Evolutionary conservation across 1,140 invertebrate species (phyloP), one percentile per base, ranked within the genome.

Genomic region (Aradophagus sp.): DNA sequence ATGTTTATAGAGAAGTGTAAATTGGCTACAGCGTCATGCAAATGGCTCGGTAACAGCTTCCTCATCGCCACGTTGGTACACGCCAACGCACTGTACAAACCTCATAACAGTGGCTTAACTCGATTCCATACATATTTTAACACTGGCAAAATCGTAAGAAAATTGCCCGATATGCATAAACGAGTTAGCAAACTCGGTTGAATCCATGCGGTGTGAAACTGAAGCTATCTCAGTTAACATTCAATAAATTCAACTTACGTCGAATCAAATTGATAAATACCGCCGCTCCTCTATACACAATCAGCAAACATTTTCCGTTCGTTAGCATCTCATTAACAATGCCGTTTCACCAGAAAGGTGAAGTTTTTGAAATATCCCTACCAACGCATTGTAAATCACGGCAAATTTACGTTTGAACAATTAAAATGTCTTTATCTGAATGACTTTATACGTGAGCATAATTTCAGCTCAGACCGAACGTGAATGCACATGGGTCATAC

Each of bases 101-200:
- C 68, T 73, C 67, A 47, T 72, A 76, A 76, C 68, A 77, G 76
- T 68, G 74, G 80, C 78, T 84, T 84, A 84, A 84, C 81, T 84
- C 80, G 76, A 84, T 82, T 81, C 82, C 76, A 85, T 85, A 84
- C 83, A 85, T 85, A 85, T 85, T 85, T 84, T 83, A 85, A 84
- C 83, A 83, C 76, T 71, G 67, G 71, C 78, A 67, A 82, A 85
- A 84, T 80, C 82, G 76, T 80, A 84, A 84, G 83, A 84, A 84
- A 85, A 84, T 85, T 84, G 80, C 75, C 74, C 81, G 77, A 81
- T 84, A 81, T 81, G 77, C 80, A 84, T 85, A 85, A 83, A 82
- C 74, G 78, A 77, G 79, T 82, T 80, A 75, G 74, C 70, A 74
- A 80, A 80, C 77, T 77, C 55, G 68, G 74, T 79, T 78, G 77